phyloP scores from a whole-genome alignment of 37 sponge, comb jelly and placozoan genomes.

The Sycon ciliatum region DNA sequence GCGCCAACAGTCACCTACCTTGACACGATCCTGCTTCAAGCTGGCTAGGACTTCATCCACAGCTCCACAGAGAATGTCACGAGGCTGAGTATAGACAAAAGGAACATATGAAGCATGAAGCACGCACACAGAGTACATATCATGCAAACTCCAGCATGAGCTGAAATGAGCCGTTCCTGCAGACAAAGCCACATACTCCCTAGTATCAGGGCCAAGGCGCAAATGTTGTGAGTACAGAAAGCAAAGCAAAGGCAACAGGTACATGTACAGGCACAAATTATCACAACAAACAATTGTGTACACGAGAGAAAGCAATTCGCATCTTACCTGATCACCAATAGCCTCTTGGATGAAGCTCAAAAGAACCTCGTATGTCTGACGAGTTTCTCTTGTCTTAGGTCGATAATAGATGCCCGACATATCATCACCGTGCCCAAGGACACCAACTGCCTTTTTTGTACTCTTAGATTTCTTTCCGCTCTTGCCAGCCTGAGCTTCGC shows the following conservation, averaged over 20 bases:
- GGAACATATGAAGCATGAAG: background rate
- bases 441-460: too few species aligned
- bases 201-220: too few species aligned
- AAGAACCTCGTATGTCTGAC: slow-evolving; percentile 63
- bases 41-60: slow-evolving; percentile 94
- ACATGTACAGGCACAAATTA: background rate
- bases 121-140: background rate
- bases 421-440: slow-evolving; percentile 61
- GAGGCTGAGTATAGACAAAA: slow-evolving; percentile 52
- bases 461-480: too few species aligned
- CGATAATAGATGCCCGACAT: slow-evolving; percentile 55
- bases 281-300: background rate
- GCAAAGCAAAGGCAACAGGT: too few species aligned
- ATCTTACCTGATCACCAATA: slow-evolving; percentile 73
- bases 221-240: too few species aligned
- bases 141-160: background rate
- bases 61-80: slow-evolving; percentile 94
- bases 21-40: slow-evolving; percentile 65
- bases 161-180: background rate
- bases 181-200: background rate
- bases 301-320: too few species aligned
- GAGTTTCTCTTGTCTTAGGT: slow-evolving; percentile 68
- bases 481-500: too few species aligned
- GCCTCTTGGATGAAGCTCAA: slow-evolving; percentile 79
- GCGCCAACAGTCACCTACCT: too few species aligned